phyloP scores from a whole-genome alignment of 30 jellyfish, hydroid and myxozoan species.

The Catostylus mosaicus region DNA sequence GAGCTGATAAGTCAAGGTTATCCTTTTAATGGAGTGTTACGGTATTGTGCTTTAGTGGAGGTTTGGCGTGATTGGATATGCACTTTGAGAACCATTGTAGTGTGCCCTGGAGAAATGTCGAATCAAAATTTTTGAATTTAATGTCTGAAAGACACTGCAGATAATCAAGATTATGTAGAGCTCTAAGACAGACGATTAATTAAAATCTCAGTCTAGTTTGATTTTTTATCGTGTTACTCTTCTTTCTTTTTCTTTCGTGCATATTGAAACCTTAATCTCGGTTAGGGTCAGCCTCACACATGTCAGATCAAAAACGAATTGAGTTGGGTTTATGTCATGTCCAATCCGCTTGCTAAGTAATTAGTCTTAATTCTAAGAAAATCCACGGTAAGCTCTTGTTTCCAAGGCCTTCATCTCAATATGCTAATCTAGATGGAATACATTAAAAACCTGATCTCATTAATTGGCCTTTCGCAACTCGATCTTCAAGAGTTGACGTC shows the following conservation, averaged over 20 bases:
- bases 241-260: neutral
- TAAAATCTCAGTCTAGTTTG: neutral
- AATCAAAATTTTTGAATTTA: too few relatives aligned
- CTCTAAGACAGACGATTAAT: neutral
- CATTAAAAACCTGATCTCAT: neutral
- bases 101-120: too few relatives aligned
- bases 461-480: neutral
- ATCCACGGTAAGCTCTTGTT: neutral
- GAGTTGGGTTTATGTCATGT: neutral
- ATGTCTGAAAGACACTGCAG: neutral
- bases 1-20: too few relatives aligned
- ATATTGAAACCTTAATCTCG: neutral
- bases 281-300: neutral
- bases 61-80: too few relatives aligned
- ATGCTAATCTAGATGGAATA: neutral
- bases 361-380: neutral
- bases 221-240: neutral
- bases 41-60: too few relatives aligned
- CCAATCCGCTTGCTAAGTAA: constrained; percentile 3
- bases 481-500: neutral
- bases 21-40: too few relatives aligned
- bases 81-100: too few relatives aligned
- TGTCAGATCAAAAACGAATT: neutral
- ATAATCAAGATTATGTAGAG: neutral
- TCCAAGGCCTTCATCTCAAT: neutral